Base-by-base conservation (phyloP, 2,888 invertebrate genomes). In the Metopia argyrocephala region DNA sequence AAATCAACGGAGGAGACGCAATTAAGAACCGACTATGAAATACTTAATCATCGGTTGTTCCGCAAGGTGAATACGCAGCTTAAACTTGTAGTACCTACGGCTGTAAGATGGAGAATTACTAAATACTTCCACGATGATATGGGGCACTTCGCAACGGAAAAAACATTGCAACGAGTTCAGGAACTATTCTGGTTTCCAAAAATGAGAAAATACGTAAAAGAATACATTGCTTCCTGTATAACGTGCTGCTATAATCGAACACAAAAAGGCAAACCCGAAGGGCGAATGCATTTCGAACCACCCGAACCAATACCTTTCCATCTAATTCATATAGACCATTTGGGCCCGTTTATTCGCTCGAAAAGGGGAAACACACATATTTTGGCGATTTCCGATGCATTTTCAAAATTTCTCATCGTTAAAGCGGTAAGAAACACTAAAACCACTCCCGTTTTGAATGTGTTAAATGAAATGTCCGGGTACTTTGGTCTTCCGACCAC, bases 381-480 rank as follows among this genome's bases (percentile, higher is more conserved):
- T n/a, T n/a, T n/a, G n/a, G n/a, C n/a, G n/a, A n/a, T n/a, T n/a
- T n/a, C n/a, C n/a, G n/a, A n/a, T n/a, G n/a, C n/a, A n/a, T n/a
- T n/a, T n/a, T n/a, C n/a, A n/a, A n/a, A n/a, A n/a, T n/a, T n/a
- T n/a, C n/a, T n/a, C n/a, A n/a, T n/a, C n/a, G n/a, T n/a, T n/a
- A n/a, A n/a, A n/a, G n/a, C n/a, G n/a, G n/a, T n/a, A n/a, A n/a
- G n/a, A n/a, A n/a, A n/a, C n/a, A 81, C 76, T 0, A 81, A 81
- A 54, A 76, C 79, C 1, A 20, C 62, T 15, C 80, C 76, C 15
- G 82, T 82, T 4, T 66, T 84, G 84, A 75, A 84, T 74, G 25
- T 84, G 81, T 3, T 84, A 7, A 80, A 52, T 25, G 82, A 84
- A 12, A 46, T 83, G 1, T 75, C 76, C 1, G 38, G 65, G 6